phyloP scores from a whole-genome alignment of 2,888 invertebrate species.

The Polyommatus icarus region DNA sequence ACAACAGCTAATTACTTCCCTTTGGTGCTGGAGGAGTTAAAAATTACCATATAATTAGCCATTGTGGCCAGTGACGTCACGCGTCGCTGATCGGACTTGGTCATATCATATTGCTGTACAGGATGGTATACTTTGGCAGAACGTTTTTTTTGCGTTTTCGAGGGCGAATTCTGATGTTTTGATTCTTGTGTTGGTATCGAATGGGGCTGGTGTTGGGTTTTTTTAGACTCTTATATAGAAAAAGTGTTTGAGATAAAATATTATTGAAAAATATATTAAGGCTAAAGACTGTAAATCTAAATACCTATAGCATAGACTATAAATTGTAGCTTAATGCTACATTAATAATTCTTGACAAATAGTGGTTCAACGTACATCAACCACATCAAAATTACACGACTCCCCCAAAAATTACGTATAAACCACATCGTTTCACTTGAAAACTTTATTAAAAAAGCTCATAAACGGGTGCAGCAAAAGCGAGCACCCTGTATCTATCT shows the following conservation, averaged over 20 bases:
- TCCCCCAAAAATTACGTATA: background rate
- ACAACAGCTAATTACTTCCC: slow-evolving; percentile 29
- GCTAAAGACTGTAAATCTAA: too few relatives aligned
- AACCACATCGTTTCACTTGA: background rate
- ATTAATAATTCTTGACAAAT: too few relatives aligned
- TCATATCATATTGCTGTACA: slow-evolving; percentile 51
- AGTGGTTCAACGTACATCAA: too few relatives aligned
- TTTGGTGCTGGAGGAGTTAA: slow-evolving; percentile 37
- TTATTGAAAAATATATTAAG: too few relatives aligned
- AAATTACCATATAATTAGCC: slow-evolving; percentile 39
- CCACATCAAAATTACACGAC: background rate
- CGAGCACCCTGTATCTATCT: slow-evolving; percentile 52
- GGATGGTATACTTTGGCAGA: slow-evolving; percentile 35
- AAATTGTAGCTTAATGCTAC: too few relatives aligned
- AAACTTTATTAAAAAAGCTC: background rate
- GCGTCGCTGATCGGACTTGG: slow-evolving; percentile 59
- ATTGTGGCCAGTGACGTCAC: slow-evolving; percentile 46
- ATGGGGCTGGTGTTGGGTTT: background rate
- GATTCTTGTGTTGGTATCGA: background rate
- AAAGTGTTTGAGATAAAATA: too few relatives aligned
- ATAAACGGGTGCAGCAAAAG: background rate
- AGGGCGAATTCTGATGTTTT: background rate
- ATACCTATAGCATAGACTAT: too few relatives aligned
- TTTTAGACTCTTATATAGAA: too few relatives aligned
- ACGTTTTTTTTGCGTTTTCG: background rate